Conservation (phyloP, 2,113 vertebrate species). For the Tauraco erythrolophus region DNA sequence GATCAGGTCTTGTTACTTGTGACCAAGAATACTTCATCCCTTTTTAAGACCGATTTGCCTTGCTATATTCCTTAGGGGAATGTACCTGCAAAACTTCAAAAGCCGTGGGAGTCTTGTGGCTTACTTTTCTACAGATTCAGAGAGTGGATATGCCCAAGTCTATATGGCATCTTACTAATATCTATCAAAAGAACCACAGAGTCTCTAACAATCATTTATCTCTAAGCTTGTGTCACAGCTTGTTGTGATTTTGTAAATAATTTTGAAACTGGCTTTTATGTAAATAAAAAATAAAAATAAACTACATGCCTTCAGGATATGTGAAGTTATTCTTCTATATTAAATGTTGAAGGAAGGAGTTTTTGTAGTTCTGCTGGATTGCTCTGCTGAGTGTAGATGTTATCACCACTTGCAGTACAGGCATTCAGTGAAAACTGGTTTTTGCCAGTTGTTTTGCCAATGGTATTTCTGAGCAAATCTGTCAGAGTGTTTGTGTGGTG, state of each 20-base stretch:
- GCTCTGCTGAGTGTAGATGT: neutral
- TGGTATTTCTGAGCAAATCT: neutral
- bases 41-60: neutral
- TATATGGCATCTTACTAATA: neutral
- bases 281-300: neutral
- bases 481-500: neutral
- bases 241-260: neutral
- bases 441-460: neutral
- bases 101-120: neutral
- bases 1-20: neutral
- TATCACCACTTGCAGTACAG: neutral
- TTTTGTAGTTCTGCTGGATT: neutral
- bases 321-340: neutral
- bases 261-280: neutral
- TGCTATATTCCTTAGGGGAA: neutral
- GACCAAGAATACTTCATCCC: neutral
- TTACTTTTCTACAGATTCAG: neutral
- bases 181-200: neutral
- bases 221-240: neutral
- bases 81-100: neutral
- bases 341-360: neutral
- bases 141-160: neutral
- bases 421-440: neutral
- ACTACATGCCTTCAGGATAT: rapidly evolving
- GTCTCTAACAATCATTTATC: neutral